phyloP scores from a whole-genome alignment of 2,113 vertebrate genomes.

The Vidua macroura region DNA sequence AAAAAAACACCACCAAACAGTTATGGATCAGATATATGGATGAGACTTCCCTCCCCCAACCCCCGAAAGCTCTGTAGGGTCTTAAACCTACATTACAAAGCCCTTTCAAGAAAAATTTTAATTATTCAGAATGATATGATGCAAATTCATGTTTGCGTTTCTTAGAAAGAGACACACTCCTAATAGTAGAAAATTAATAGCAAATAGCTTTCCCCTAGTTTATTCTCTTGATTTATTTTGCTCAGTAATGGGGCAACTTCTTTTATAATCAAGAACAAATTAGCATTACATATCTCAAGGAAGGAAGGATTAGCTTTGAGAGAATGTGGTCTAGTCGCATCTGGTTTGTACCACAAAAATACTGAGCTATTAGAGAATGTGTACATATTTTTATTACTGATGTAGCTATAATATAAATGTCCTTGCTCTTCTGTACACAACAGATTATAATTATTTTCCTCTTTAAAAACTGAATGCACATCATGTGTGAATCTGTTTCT shows the following conservation, averaged over 20 bases:
- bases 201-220: not conserved
- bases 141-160: not conserved
- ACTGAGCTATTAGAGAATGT: not conserved
- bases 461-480: not conserved
- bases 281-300: not conserved
- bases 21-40: not conserved
- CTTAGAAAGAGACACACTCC: not conserved
- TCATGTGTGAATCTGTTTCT: not conserved
- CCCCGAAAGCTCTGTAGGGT: fast-evolving
- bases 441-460: not conserved
- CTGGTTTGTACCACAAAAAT: not conserved
- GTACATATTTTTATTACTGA: not conserved
- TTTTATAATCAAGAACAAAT: not conserved
- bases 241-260: not conserved
- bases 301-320: not conserved
- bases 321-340: not conserved
- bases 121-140: not conserved
- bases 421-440: not conserved
- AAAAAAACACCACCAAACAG: not conserved
- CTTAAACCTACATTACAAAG: not conserved
- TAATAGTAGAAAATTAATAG: not conserved
- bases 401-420: not conserved
- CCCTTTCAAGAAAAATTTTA: not conserved
- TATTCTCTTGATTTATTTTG: not conserved
- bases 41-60: fast-evolving